These are phyloP conservation scores for Drosophila eohydei DNA, from an alignment of 2,888 invertebrate species.

Conservation along the genomic window DNA sequence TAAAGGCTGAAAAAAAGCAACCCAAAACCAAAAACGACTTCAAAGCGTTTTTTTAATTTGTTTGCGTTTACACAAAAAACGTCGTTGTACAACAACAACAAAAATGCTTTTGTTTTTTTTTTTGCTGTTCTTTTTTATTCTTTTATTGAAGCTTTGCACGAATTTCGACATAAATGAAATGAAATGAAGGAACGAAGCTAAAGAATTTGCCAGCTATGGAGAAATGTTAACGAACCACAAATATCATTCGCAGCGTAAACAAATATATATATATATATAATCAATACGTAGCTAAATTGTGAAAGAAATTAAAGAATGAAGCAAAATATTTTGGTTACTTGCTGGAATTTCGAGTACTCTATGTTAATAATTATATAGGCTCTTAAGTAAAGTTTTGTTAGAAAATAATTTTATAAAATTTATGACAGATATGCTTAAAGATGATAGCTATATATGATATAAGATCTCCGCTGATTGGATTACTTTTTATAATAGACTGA, in stretches of 20 bases:
- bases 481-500: too few relatives aligned
- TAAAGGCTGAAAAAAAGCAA: not conserved
- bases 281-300: slow-evolving; percentile 27
- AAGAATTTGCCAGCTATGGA: slow-evolving; percentile 69
- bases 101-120: slow-evolving; percentile 17
- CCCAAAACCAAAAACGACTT: slow-evolving; percentile 19
- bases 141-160: slow-evolving; percentile 68
- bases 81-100: slow-evolving; percentile 21
- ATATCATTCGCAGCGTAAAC: slow-evolving; percentile 66
- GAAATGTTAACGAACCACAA: slow-evolving; percentile 54
- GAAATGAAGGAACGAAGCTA: slow-evolving; percentile 40
- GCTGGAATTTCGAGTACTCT: not conserved
- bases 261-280: slow-evolving; percentile 28
- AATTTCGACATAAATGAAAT: slow-evolving; percentile 68
- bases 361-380: not conserved
- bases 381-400: too few relatives aligned
- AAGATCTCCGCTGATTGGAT: too few relatives aligned
- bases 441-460: too few relatives aligned
- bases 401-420: not conserved
- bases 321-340: not conserved
- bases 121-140: slow-evolving; percentile 13
- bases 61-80: slow-evolving; percentile 49
- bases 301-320: slow-evolving; percentile 35
- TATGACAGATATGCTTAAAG: not conserved
- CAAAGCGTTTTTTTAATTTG: slow-evolving; percentile 52